Conservation (phyloP, 2,888 invertebrate genomes). For the Eledona agricola region DNA sequence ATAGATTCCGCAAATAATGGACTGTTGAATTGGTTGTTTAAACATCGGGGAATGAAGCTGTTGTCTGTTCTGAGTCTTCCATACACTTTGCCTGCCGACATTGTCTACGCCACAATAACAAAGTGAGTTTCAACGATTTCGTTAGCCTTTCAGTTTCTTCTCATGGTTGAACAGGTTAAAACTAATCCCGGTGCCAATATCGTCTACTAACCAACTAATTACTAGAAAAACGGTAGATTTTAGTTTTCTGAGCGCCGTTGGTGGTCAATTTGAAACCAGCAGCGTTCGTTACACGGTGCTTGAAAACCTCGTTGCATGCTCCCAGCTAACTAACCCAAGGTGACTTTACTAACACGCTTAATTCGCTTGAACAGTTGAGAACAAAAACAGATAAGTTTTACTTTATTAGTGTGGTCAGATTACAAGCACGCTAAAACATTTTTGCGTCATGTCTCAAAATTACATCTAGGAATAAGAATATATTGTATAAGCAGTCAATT, state of each 20-base stretch:
- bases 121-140: constrained; percentile 73
- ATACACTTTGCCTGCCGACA: constrained; percentile 87
- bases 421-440: too few relatives aligned
- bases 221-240: constrained; percentile 48
- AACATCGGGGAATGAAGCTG: constrained; percentile 81
- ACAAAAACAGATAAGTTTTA: too few relatives aligned
- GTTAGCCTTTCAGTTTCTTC: constrained; percentile 1
- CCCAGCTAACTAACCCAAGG: too few relatives aligned
- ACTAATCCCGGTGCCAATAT: constrained; percentile 37
- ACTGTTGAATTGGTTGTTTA: constrained; percentile 88
- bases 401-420: too few relatives aligned
- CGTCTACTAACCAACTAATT: constrained; percentile 42
- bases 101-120: constrained; percentile 84
- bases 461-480: too few relatives aligned
- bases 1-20: constrained; percentile 93
- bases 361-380: too few relatives aligned
- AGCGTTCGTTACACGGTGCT: constrained; percentile 48
- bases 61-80: constrained; percentile 84
- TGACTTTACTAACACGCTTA: too few relatives aligned
- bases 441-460: too few relatives aligned
- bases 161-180: constrained; percentile 43
- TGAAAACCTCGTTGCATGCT: constrained; percentile 13
- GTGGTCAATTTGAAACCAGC: constrained; percentile 59
- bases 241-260: constrained; percentile 59
- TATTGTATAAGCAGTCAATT: too few relatives aligned